Evolutionary conservation across 2,797 vertebrate genomes (phyloP), one percentile per base, ranked within the genome.

Genomic region (Picus viridis): DNA sequence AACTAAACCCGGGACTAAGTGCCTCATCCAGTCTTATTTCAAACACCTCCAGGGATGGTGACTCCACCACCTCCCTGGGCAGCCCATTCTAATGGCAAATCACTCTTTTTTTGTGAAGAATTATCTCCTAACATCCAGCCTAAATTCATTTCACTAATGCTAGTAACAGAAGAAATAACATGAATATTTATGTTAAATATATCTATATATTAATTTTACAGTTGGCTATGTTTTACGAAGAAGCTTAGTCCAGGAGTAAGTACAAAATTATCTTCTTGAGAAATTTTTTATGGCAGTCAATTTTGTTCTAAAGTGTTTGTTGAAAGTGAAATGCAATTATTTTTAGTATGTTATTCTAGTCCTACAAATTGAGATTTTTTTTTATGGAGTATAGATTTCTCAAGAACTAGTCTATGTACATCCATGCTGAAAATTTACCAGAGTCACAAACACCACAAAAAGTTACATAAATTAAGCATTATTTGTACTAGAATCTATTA

Each of bases 151-250:
- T 92, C 15, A 16, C 4, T 71, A 61, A 8, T 68, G 24, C 24
- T 88, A 81, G 36, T 12, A 85, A 78, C 26, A 64, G 32, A 74
- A 51, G 29, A 88, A 79, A 87, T 72, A 78, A 74, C 5, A 39
- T 4, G 2, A 83, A 15, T 84, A 72, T 71, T 70, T 53, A 10
- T 69, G 69, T 92, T 89, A 63, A 81, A 71, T 77, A 57, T 17
- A 20, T 62, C 26, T 70, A 26, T 93, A 89, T 96, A 95, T 95
- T 85, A 57, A 56, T 94, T 96, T 95, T 97, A 86, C 97, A 99
- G 99, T 98, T 97, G 99, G 99, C 84, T 99, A 99, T 15, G 98
- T 99, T 65, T 97, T 95, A n/a, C 97, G 95, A 89, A 97, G 96
- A 94, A 83, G 98, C 91, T 96, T 99, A 85, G 95, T 88, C 11